These are phyloP conservation scores for Rhopilema esculentum DNA, from an alignment of 30 jellyfish, hydroid and myxozoan genomes.

Conservation along the genomic window DNA sequence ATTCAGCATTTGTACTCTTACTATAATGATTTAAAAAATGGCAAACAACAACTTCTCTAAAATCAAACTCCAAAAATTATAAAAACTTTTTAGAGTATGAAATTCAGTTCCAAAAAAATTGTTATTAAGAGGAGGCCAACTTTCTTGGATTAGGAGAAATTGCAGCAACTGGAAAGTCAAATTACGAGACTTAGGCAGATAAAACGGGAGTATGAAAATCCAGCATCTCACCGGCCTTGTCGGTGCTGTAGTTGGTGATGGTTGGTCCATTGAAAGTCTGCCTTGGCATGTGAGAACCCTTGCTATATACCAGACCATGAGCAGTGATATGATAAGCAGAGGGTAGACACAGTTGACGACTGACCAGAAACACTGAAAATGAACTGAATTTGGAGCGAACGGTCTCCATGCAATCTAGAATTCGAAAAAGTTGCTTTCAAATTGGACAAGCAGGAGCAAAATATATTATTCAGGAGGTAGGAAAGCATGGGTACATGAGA, in stretches of 20 bases:
- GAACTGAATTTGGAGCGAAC: constrained; percentile 61
- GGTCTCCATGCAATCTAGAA: constrained; percentile 91
- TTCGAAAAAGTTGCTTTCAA: neutral
- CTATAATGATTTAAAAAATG: too few species aligned
- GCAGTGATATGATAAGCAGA: constrained; percentile 39
- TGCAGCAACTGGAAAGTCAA: too few species aligned
- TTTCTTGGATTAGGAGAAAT: too few species aligned
- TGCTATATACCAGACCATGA: constrained; percentile 76
- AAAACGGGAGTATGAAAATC: neutral
- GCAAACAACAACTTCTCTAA: too few species aligned
- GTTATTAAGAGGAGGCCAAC: too few species aligned
- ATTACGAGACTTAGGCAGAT: too few species aligned
- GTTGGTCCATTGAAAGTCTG: constrained; percentile 58
- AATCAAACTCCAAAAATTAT: too few species aligned
- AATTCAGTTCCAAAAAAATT: too few species aligned
- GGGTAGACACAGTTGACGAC: constrained; percentile 62
- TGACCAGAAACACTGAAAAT: constrained; percentile 64
- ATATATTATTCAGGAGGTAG: neutral
- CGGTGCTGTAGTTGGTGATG: constrained; percentile 29
- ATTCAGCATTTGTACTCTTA: neutral
- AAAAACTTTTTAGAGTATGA: too few species aligned
- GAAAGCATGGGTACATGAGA: too few species aligned
- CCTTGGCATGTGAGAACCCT: constrained; percentile 80
- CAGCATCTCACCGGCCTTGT: constrained; percentile 40
- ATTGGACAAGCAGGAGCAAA: neutral